Conservation (phyloP, 2,113 vertebrate species). For the Engraulis encrasicolus region DNA sequence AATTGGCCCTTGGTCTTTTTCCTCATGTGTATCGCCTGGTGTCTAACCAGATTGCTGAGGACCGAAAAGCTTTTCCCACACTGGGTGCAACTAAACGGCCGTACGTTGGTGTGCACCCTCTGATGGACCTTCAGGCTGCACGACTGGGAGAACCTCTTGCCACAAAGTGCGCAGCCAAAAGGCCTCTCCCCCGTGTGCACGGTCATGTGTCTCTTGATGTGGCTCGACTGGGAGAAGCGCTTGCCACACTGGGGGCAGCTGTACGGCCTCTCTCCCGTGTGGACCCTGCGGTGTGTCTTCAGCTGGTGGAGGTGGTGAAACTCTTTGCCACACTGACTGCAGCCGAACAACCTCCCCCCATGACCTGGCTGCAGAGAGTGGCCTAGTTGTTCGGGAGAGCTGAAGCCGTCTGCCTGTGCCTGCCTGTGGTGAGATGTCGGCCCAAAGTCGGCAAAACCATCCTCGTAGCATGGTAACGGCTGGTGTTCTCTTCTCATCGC, state of each 20-base stretch:
- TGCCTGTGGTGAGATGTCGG: not conserved
- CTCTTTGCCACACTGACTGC: not conserved
- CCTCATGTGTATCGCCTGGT: not conserved
- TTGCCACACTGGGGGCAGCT: constrained; percentile 25
- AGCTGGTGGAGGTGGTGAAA: not conserved
- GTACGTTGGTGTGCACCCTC: not conserved
- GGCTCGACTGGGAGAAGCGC: not conserved
- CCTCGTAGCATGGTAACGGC: not conserved
- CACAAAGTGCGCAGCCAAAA: constrained; percentile 10
- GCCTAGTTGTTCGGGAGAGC: not conserved
- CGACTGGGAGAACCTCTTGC: not conserved
- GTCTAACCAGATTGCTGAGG: not conserved
- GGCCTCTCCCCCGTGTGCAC: not conserved
- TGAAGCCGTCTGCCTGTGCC: not conserved
- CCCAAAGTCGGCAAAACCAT: not conserved
- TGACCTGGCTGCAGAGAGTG: not conserved
- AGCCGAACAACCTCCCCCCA: not conserved
- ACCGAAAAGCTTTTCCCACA: constrained; percentile 23
- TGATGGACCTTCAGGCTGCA: constrained; percentile 8
- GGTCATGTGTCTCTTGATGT: constrained; percentile 9
- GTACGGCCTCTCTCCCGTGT: constrained; percentile 15
- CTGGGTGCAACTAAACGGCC: not conserved
- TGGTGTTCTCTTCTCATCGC: not conserved
- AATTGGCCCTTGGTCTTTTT: too few relatives aligned
- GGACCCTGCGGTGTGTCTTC: constrained; percentile 2